Percentiles rank a stretch among this genome's conserved stretches.
These are phyloP conservation scores for Crenichthys baileyi DNA, from an alignment of 2,797 vertebrate genomes.

Conservation along the genomic window DNA sequence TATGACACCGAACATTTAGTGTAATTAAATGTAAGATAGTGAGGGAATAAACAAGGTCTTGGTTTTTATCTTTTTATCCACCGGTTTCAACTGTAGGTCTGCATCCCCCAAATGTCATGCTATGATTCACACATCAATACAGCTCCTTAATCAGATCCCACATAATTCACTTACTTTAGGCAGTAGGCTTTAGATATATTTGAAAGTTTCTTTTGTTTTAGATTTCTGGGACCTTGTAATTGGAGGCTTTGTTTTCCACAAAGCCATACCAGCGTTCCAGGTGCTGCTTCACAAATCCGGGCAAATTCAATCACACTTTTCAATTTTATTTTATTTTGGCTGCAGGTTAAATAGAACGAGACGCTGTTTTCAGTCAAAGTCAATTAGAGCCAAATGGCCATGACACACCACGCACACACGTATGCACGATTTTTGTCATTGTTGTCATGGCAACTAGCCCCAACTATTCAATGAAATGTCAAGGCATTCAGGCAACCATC, in stretches of 20 bases:
- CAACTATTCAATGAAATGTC: slow-evolving; percentile 76
- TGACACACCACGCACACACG: slow-evolving; percentile 19
- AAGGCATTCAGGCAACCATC: slow-evolving; percentile 58
- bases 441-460: slow-evolving; percentile 74
- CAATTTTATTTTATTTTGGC: slow-evolving; percentile 28
- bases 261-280: background rate
- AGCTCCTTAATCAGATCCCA: background rate
- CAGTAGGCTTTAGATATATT: background rate
- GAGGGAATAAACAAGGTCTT: background rate
- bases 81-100: background rate
- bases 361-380: slow-evolving; percentile 40
- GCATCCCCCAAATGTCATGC: background rate
- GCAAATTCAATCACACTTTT: slow-evolving; percentile 48
- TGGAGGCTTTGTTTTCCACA: background rate
- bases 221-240: background rate
- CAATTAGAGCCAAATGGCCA: slow-evolving; percentile 48
- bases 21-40: background rate
- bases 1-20: background rate
- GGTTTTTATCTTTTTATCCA: too few species aligned
- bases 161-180: background rate
- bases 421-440: slow-evolving; percentile 46
- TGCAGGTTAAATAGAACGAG: slow-evolving; percentile 44
- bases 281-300: slow-evolving; percentile 5
- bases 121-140: background rate
- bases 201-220: background rate